Base-by-base conservation (phyloP, 2,113 vertebrate species). In the Aramus guarauna region DNA sequence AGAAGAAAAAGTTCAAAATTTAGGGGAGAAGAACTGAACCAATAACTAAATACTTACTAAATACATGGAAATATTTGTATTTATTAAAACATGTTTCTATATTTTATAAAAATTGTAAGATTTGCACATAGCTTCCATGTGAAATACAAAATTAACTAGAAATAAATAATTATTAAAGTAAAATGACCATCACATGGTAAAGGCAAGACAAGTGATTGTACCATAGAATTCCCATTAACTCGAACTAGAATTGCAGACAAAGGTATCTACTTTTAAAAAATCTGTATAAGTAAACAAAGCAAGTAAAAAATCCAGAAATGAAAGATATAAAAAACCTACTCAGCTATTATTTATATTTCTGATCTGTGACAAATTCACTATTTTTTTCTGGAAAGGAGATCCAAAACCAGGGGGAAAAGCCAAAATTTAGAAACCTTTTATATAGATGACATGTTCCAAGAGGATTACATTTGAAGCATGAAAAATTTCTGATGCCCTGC, bases 291-390 rank as follows among this genome's bases (percentile, higher is more conserved):
- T 45, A n/a, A 77, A 74, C 0, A 84, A 71, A 29, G 18, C 10
- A 78, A 27, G 3, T 63, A 53, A 73, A 85, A 78, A 9, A 5
- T 32, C 12, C 5, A 56, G 34, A 18, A 90, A 73, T 26, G 1
- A 36, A 76, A 69, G 5, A 41, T 8, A 62, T 1, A 74, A 63
- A 60, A 71, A 59, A 34, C 11, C 22, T 39, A 30, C 8, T 19
- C 4, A 24, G 4, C 7, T 76, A 53, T 80, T 64, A 43, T 32
- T 75, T 43, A 10, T 79, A 23, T 56, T 85, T 83, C 52, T 83
- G 20, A 15, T 9, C 11, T n/a, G 21, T 53, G 2, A 72, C 37
- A 66, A 32, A 45, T 3, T 6, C 1, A 5, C 3, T 8, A 7
- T 66, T 47, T 64, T 67, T 69, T 41, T 21, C 4, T 56, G 7